Percentiles rank a stretch among this genome's conserved stretches.
Conservation (phyloP, 2,888 invertebrate genomes). For the Periphyllus acericola region DNA sequence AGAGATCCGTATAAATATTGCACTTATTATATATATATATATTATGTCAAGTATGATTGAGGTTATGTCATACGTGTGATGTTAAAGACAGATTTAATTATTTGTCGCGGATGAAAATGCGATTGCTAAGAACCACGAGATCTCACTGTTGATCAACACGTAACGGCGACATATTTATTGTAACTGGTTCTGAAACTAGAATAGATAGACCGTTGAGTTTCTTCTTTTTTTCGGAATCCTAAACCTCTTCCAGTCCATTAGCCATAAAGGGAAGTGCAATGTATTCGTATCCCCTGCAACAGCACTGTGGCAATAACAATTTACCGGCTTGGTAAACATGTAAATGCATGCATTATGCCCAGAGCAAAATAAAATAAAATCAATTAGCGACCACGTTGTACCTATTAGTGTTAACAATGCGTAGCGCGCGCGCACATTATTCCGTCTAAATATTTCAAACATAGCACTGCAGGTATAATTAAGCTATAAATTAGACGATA, state of each 20-base stretch:
- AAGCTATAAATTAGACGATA: background rate
- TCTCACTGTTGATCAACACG: background rate
- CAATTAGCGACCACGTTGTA: background rate
- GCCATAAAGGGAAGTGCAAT: background rate
- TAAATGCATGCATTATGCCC: background rate
- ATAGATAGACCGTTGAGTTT: background rate
- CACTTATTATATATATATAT: too few species aligned
- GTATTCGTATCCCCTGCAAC: background rate
- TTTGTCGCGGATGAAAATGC: background rate
- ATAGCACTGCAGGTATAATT: conserved; percentile 4
- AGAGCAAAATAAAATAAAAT: background rate
- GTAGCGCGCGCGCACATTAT: background rate
- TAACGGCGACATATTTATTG: background rate
- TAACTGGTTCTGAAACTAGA: background rate
- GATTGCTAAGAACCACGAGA: background rate
- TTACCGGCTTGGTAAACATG: background rate
- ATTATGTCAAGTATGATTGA: too few species aligned
- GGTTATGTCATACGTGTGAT: too few species aligned
- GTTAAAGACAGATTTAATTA: too few species aligned
- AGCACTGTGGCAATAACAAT: background rate
- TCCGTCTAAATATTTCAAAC: conserved; percentile 14
- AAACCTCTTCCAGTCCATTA: background rate
- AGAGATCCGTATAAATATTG: too few species aligned
- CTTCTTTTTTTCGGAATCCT: background rate
- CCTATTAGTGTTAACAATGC: background rate